phyloP scores from a whole-genome alignment of 2,888 invertebrate genomes.

The Megaustenia siamemsis region DNA sequence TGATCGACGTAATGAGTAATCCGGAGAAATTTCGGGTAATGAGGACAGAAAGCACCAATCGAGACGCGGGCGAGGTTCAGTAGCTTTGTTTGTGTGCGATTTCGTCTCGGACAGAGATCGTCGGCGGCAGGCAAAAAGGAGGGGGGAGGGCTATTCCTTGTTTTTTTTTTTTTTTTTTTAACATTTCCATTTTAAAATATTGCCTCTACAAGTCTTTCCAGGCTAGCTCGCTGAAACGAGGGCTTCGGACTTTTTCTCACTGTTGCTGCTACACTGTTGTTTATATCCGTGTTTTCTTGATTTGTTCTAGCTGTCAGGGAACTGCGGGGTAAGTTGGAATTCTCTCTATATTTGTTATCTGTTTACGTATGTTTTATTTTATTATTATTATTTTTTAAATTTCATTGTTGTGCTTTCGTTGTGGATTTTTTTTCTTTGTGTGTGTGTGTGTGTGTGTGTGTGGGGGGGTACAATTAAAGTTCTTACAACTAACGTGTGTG shows the following conservation, averaged over 20 bases:
- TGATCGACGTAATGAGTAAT: slow-evolving; percentile 36
- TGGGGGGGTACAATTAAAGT: too few species aligned
- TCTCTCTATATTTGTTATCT: neutral
- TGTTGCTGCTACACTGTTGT: neutral
- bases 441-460: neutral
- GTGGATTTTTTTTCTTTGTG: too few species aligned
- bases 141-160: neutral
- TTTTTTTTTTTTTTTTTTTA: neutral
- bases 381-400: neutral
- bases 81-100: slow-evolving; percentile 39
- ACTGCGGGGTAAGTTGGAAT: neutral
- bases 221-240: neutral
- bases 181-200: neutral
- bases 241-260: neutral
- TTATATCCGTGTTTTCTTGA: neutral
- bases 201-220: neutral
- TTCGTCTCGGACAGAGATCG: slow-evolving; percentile 25
- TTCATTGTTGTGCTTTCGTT: neutral
- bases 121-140: neutral
- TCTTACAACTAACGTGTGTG: too few species aligned
- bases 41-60: slow-evolving; percentile 32
- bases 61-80: slow-evolving; percentile 22
- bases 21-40: slow-evolving; percentile 29
- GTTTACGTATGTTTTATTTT: neutral
- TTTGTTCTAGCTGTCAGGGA: neutral